Percentiles rank a stretch among this genome's conserved stretches.
These are phyloP conservation scores for Beaufortia kweichowensis DNA, from an alignment of 2,113 vertebrate species.

Conservation along the genomic window DNA sequence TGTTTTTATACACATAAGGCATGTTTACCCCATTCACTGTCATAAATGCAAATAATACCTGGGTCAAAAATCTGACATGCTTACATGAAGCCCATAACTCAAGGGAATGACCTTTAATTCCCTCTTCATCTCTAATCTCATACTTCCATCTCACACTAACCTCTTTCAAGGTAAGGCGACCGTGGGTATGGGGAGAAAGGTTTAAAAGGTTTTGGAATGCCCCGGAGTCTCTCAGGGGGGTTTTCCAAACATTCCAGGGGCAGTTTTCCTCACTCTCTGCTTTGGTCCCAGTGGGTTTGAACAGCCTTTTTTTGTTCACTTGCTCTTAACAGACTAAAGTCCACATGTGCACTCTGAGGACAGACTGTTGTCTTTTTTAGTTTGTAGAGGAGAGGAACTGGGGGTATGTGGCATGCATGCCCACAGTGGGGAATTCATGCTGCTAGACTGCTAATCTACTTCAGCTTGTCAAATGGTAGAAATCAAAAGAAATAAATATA, in stretches of 20 bases:
- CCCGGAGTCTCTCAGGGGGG: constrained; percentile 52
- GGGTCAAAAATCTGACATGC: not conserved
- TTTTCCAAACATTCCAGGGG: constrained; percentile 64
- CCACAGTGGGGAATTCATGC: not conserved
- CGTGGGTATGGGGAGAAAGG: not conserved
- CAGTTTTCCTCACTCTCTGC: constrained; percentile 12
- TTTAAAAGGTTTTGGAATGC: constrained; percentile 62
- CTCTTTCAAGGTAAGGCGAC: not conserved
- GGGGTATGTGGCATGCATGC: not conserved
- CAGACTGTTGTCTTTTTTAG: not conserved
- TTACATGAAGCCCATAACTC: not conserved
- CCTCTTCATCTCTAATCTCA: not conserved
- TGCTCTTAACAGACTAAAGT: constrained; percentile 1
- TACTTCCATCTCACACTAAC: not conserved
- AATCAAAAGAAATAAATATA: not conserved
- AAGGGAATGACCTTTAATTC: not conserved
- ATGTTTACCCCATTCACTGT: not conserved
- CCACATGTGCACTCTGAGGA: constrained; percentile 24
- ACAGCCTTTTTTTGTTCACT: constrained; percentile 8
- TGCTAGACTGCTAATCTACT: not conserved
- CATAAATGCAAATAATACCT: not conserved
- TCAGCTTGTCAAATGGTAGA: not conserved
- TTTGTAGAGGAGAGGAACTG: not conserved
- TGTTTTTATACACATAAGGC: not conserved
- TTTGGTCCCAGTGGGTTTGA: constrained; percentile 19